A percentile compares a stretch with the other conserved stretches of the same genome.
These are phyloP conservation scores for Eira barbara DNA, from an alignment of 2,113 vertebrate species.

Conservation along the genomic window DNA sequence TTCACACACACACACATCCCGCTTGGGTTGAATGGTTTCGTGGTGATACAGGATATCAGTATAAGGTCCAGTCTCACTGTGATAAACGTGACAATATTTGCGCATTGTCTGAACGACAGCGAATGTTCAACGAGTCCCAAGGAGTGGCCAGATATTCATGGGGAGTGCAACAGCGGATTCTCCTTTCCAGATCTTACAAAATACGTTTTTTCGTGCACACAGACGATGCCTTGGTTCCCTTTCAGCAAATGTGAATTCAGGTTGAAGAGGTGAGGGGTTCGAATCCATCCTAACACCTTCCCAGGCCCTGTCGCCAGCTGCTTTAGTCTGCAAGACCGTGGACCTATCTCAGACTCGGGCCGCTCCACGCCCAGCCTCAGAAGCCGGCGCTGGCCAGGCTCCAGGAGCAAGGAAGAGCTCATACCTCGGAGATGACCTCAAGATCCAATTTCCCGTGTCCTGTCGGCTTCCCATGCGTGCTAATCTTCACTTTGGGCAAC, in stretches of 20 bases:
- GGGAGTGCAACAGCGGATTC: background rate
- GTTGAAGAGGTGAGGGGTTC: background rate
- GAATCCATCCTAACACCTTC: background rate
- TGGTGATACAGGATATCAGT: background rate
- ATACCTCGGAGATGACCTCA: rapidly evolving
- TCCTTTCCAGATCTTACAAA: background rate
- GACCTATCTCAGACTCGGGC: background rate
- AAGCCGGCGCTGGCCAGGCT: background rate
- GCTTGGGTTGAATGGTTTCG: background rate
- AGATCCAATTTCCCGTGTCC: background rate
- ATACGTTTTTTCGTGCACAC: background rate
- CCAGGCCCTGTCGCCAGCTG: background rate
- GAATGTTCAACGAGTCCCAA: background rate
- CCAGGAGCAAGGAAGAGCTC: background rate
- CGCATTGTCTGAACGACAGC: background rate
- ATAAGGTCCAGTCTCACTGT: background rate
- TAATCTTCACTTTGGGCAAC: background rate
- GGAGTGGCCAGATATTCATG: background rate
- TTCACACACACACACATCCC: background rate
- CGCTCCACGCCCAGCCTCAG: background rate
- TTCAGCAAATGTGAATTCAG: background rate
- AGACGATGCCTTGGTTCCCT: background rate
- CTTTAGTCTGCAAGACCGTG: background rate
- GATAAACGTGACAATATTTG: background rate
- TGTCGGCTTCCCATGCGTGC: background rate